A percentile compares a stretch with the other conserved stretches of the same genome.
Evolutionary conservation across 2,888 invertebrate species (phyloP).

Genomic region (Torymus auratus): DNA sequence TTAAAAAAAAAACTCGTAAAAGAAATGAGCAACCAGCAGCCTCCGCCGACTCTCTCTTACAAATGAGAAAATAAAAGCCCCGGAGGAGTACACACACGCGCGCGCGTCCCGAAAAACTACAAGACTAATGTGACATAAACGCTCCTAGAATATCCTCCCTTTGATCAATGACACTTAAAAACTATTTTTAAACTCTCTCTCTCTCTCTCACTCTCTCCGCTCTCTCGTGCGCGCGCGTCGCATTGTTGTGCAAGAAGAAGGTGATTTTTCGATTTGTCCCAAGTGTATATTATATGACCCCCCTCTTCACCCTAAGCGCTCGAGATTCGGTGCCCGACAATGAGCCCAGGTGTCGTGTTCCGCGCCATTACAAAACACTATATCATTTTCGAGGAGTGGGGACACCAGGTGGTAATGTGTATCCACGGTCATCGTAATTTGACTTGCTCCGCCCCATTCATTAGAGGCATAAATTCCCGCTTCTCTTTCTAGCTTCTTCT

Average conservation of each 20-base stretch:
- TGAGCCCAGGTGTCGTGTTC: constrained; percentile 70
- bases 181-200: constrained; percentile 24
- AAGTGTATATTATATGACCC: background rate
- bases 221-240: too few relatives aligned
- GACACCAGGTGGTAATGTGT: constrained; percentile 66
- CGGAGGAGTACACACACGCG: too few relatives aligned
- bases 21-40: background rate
- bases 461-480: constrained; percentile 58
- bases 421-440: constrained; percentile 70
- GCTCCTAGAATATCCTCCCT: background rate
- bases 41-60: background rate
- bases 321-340: constrained; percentile 30
- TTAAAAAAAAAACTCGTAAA: too few relatives aligned
- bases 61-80: constrained; percentile 8
- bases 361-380: constrained; percentile 75
- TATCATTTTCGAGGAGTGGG: constrained; percentile 68
- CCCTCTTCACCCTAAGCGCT: background rate
- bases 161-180: constrained; percentile 24
- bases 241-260: constrained; percentile 8
- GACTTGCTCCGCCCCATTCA: constrained; percentile 71
- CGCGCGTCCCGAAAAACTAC: too few relatives aligned
- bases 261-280: constrained; percentile 47
- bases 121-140: constrained; percentile 50
- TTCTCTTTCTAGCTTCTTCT: constrained; percentile 37
- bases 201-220: too few relatives aligned